Conservation (phyloP, 1,140 invertebrate genomes). For the Leptopilina boulardi region DNA sequence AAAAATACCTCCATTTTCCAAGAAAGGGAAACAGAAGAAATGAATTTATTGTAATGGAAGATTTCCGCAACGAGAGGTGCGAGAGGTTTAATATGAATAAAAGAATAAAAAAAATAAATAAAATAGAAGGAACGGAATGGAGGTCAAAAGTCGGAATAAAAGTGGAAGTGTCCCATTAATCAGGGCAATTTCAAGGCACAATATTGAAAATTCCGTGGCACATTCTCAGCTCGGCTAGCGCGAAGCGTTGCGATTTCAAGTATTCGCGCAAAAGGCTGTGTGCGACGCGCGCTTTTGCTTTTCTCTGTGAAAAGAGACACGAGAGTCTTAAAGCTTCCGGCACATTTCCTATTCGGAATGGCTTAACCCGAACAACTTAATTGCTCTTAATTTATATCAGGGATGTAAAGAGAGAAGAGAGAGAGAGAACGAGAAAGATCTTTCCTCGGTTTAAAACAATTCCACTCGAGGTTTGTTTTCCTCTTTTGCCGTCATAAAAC, state of each 20-base stretch:
- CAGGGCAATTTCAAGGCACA: slow-evolving; percentile 52
- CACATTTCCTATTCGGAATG: slow-evolving; percentile 49
- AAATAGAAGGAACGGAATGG: neutral
- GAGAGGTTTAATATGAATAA: neutral
- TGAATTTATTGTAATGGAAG: too few species aligned
- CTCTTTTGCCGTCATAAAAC: neutral
- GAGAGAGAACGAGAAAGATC: neutral
- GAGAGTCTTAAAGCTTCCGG: slow-evolving; percentile 34
- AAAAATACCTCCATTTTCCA: too few species aligned
- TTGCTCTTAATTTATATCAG: slow-evolving; percentile 54
- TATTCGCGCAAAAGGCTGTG: slow-evolving; percentile 53
- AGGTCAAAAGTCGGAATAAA: slow-evolving; percentile 32
- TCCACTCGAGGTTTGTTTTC: neutral
- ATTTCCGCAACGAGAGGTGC: too few species aligned
- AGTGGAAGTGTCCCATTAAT: slow-evolving; percentile 47
- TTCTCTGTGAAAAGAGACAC: slow-evolving; percentile 42
- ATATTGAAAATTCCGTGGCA: slow-evolving; percentile 61
- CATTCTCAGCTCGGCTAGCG: slow-evolving; percentile 40
- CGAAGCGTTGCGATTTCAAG: slow-evolving; percentile 57
- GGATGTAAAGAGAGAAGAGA: slow-evolving; percentile 49
- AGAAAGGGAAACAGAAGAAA: too few species aligned
- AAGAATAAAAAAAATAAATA: slow-evolving; percentile 15
- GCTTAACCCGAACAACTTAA: slow-evolving; percentile 51
- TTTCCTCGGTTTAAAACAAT: slow-evolving; percentile 33
- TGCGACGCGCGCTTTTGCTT: slow-evolving; percentile 38